These are phyloP conservation scores for Uloborus plumipes DNA, from an alignment of 2,888 invertebrate genomes.

Conservation along the genomic window DNA sequence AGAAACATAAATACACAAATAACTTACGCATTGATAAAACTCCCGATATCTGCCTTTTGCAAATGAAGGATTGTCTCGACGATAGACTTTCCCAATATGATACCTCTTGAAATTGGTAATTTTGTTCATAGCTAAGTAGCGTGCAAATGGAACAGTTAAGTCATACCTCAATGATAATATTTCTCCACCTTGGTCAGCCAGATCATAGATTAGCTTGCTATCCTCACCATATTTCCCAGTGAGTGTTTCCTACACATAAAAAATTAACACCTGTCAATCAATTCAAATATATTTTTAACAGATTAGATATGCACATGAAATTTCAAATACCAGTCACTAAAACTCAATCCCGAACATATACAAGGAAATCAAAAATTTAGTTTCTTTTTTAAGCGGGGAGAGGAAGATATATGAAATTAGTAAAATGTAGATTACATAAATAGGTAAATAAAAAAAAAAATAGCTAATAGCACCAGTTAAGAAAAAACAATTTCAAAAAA, in stretches of 20 bases:
- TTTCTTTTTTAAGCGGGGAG: no score
- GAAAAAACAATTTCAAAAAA: no score
- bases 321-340: slow-evolving; percentile 10
- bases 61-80: slow-evolving; percentile 97
- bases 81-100: slow-evolving; percentile 98
- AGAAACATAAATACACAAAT: no score
- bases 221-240: slow-evolving; percentile 99
- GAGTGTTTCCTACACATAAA: slow-evolving; percentile 84
- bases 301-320: slow-evolving; percentile 9
- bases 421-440: no score
- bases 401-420: no score
- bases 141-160: slow-evolving; percentile 96
- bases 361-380: no score
- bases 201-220: slow-evolving; percentile 97
- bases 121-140: slow-evolving; percentile 98
- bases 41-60: slow-evolving; percentile 95
- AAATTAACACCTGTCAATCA: not conserved
- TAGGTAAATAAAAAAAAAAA: no score
- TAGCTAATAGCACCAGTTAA: no score
- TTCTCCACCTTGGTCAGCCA: slow-evolving; percentile 99
- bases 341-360: not conserved
- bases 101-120: slow-evolving; percentile 93
- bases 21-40: slow-evolving; percentile 98
- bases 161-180: slow-evolving; percentile 96
- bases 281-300: slow-evolving; percentile 6